Evolutionary conservation across 2,888 invertebrate genomes (phyloP).

Genomic region (Microdon myrmicae): DNA sequence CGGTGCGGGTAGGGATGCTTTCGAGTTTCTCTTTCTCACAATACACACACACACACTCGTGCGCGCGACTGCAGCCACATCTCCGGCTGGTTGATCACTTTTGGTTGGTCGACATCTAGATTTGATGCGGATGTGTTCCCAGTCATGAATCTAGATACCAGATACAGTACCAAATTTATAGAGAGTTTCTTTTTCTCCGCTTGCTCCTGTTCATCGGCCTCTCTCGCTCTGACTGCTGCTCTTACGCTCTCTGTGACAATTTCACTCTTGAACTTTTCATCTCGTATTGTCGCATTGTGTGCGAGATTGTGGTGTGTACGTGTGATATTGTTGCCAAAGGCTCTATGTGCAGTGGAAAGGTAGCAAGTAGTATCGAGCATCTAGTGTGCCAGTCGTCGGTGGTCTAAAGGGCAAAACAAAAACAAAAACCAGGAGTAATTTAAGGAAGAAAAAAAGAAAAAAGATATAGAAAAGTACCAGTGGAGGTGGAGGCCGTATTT

Average conservation of each 20-base stretch:
- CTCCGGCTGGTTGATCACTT: slow-evolving; percentile 19
- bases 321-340: slow-evolving; percentile 47
- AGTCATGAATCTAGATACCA: slow-evolving; percentile 36
- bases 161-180: slow-evolving; percentile 47
- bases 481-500: slow-evolving; percentile 34
- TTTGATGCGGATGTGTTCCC: slow-evolving; percentile 13
- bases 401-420: slow-evolving; percentile 12
- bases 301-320: slow-evolving; percentile 29
- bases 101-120: slow-evolving; percentile 42
- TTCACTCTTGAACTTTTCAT: slow-evolving; percentile 46
- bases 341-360: slow-evolving; percentile 35
- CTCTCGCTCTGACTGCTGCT: slow-evolving; percentile 2
- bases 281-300: slow-evolving; percentile 44
- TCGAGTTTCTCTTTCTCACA: too few species aligned
- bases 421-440: neutral
- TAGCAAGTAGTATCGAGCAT: slow-evolving; percentile 31
- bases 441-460: neutral
- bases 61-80: neutral
- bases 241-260: slow-evolving; percentile 39
- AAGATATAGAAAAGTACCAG: neutral
- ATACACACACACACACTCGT: slow-evolving; percentile 15
- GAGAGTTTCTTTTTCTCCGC: slow-evolving; percentile 11
- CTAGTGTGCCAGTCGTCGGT: slow-evolving; percentile 17
- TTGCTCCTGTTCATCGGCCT: neutral
- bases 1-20: slow-evolving; percentile 33